A percentile compares a stretch with the other conserved stretches of the same genome.
These are phyloP conservation scores for Lacanobia oleracea DNA, from an alignment of 2,888 invertebrate species.

Conservation along the genomic window DNA sequence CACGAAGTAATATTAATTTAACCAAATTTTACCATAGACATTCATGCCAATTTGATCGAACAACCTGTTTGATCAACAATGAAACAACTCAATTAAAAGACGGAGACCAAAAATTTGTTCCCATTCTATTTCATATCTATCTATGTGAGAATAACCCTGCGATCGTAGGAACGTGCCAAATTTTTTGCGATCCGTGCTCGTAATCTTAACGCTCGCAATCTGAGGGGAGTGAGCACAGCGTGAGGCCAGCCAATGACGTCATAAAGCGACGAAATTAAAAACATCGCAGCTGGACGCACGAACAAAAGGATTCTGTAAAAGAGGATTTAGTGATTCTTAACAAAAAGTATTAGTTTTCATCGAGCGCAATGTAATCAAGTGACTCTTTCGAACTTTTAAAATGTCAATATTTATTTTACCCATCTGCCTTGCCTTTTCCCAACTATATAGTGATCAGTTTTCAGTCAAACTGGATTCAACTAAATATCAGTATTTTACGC, in stretches of 20 bases:
- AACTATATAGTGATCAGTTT: too few species aligned
- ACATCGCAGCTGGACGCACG: constrained; percentile 62
- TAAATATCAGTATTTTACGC: too few species aligned
- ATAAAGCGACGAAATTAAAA: constrained; percentile 66
- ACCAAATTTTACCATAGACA: too few species aligned
- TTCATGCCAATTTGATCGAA: too few species aligned
- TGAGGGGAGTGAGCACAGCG: constrained; percentile 53
- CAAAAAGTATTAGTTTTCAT: constrained; percentile 28
- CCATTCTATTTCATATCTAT: background rate
- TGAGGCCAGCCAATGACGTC: constrained; percentile 54
- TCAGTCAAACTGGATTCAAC: too few species aligned
- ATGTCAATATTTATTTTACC: background rate
- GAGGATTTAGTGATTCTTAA: constrained; percentile 45
- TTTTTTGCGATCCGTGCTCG: constrained; percentile 42
- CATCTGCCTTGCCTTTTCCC: too few species aligned
- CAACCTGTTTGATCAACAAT: too few species aligned
- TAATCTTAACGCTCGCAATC: constrained; percentile 60
- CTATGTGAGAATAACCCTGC: constrained; percentile 12
- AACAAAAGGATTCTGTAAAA: constrained; percentile 61
- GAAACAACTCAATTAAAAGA: too few species aligned
- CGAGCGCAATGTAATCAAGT: background rate
- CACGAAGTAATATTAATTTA: too few species aligned
- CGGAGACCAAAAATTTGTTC: background rate
- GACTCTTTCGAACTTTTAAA: background rate
- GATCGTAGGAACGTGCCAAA: constrained; percentile 28